Evolutionary conservation across 64 coral and sea anemone genomes (phyloP), one percentile per base, ranked within the genome.

Genomic region (Montipora efflorescens): DNA sequence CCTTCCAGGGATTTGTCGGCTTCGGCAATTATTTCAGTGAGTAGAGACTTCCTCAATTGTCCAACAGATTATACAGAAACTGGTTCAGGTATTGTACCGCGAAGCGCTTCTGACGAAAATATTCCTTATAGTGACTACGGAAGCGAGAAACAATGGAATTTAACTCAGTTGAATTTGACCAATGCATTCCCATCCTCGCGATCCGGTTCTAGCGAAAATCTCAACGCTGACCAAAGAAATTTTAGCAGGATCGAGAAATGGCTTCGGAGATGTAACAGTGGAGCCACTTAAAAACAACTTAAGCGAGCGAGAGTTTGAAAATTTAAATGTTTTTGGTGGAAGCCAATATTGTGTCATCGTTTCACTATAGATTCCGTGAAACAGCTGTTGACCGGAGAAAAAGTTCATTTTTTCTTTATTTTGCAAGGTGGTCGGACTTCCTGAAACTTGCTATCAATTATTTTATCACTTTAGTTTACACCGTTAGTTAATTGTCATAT

Each of bases 241-340:
- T 76, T 92, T 59, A 83, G 92, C 89, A 98, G 79, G 72, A 98
- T 98, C 71, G 96, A 95, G 45, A 88, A 90, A 94, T 98, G 96
- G 96, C 74, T 98, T 5, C 67, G 81, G 55, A 94, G 88, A 95
- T 98, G 96, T 90, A 90, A 89, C 76, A 90, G 90, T 86, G 82
- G 82, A 12, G 50, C 66, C 45, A 47, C 67, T 47, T 72, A 66
- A 12, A 36, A 57, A 64, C 61, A 64, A 15, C 3, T 64, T 64
- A 18, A 64, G 13, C 61, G 53, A 1, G 50, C 16, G 53, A 80
- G 78, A 25, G 18, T 20, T 22, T 55, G 78, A 55, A 82, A 59
- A 61, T 23, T 53, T 21, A 25, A 62, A 5, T n/a, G 23, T 19
- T 52, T 62, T 14, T 58, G 79, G 58, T 64, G 19, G 22, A 59